Base-by-base conservation (phyloP, 2,888 invertebrate genomes). In the Drosophila birchii region DNA sequence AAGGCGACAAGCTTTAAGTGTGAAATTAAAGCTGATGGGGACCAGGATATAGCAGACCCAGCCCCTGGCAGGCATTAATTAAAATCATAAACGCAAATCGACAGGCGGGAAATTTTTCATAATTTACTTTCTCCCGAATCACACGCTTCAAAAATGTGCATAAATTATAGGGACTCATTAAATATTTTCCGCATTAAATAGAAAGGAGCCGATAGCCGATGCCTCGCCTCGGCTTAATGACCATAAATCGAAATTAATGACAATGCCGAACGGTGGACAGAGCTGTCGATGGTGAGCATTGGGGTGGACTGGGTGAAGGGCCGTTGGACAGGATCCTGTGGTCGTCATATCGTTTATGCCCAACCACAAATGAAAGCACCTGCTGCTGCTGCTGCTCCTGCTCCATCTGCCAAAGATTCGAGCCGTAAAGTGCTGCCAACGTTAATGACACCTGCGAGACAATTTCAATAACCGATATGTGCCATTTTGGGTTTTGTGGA, bases 371-470 rank as follows among this genome's bases (percentile, higher is more conserved):
- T 78, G 79, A 70, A 70, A 64, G 82, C 85, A 85, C 85, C 85
- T 81, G 87, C 87, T 80, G 70, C 53, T 56, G 11, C 26, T 9
- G 23, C 29, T 54, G 20, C 36, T 45, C 23, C 34, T 41, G 11
- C n/a, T 44, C 16, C 45, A 51, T 62, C 43, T 51, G 51, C 43
- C 51, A 36, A 26, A n/a, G 41, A 44, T 51, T 43, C 45, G 64
- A 43, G 53, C 53, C 51, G 69, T 61, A 68, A 62, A 88, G 79
- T 79, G 66, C 69, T 67, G 78, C 69, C 79, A 76, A 81, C 89
- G 79, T 89, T 90, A 90, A 90, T 81, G 88, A 83, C 88, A 89
- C 87, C 89, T 87, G 82, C 78, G 91, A 89, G 90, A 90, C 88
- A 79, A 80, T 87, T 90, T 87, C 85, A 80, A 88, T 85, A 87